phyloP scores from a whole-genome alignment of 2,113 vertebrate genomes.

The Suncus etruscus region DNA sequence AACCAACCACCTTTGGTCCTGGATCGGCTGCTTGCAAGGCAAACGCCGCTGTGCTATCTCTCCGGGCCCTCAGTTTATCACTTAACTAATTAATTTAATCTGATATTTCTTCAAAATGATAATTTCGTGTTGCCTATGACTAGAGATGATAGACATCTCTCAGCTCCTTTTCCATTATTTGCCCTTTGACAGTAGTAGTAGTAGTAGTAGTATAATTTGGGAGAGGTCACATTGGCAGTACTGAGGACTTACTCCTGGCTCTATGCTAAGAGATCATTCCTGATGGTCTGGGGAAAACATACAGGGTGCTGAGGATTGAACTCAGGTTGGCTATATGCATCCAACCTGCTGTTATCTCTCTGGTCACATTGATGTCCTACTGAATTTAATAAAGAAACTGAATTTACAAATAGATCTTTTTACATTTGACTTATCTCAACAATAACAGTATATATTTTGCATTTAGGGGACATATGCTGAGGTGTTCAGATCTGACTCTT shows the following conservation, averaged over 20 bases:
- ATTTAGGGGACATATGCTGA: no score
- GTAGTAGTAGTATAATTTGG: neutral
- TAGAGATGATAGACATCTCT: neutral
- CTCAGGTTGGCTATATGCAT: no score
- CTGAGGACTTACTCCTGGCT: no score
- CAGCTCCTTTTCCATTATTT: neutral
- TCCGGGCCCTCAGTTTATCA: neutral
- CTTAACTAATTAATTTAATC: slow-evolving; percentile 61
- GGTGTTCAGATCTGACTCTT: no score
- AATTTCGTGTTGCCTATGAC: slow-evolving; percentile 25
- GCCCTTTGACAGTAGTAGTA: slow-evolving; percentile 6
- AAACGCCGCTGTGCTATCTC: no score
- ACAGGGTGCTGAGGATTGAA: no score
- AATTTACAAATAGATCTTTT: slow-evolving; percentile 51
- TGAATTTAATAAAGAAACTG: slow-evolving; percentile 37
- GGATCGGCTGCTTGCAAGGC: no score
- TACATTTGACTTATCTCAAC: neutral
- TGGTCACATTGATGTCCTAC: neutral
- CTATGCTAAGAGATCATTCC: no score
- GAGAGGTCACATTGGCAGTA: no score
- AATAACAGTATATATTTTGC: neutral
- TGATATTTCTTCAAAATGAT: slow-evolving; percentile 45
- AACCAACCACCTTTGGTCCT: no score
- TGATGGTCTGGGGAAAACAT: no score
- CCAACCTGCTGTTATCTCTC: no score